A percentile compares a stretch with the other conserved stretches of the same genome.
Evolutionary conservation across 92 coral and sea anemone genomes (phyloP).

Genomic region (Epizoanthus illoricatus): DNA sequence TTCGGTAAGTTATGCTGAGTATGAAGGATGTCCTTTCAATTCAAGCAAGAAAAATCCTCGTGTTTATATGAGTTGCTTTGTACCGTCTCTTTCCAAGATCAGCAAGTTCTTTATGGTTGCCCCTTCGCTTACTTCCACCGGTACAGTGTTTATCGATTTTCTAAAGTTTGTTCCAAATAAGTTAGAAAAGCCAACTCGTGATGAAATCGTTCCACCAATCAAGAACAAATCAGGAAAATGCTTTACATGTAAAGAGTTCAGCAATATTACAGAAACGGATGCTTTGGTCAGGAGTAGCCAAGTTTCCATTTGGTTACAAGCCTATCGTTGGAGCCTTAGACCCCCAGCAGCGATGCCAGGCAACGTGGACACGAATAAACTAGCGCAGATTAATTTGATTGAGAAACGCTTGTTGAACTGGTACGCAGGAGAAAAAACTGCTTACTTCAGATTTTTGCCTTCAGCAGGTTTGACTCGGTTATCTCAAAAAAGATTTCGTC

Average conservation of each 20-base stretch:
- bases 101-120: constrained; percentile 17
- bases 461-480: neutral
- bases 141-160: constrained; percentile 15
- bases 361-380: neutral
- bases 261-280: constrained; percentile 27
- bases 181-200: constrained; percentile 13
- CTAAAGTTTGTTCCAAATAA: constrained; percentile 16
- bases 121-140: neutral
- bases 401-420: constrained; percentile 19
- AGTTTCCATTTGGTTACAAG: constrained; percentile 32
- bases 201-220: constrained; percentile 33
- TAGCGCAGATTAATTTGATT: neutral
- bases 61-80: constrained; percentile 24
- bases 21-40: constrained; percentile 23
- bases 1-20: constrained; percentile 38
- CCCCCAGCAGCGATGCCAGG: neutral
- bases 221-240: constrained; percentile 22
- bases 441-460: neutral
- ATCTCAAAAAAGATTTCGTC: neutral
- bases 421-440: constrained; percentile 17
- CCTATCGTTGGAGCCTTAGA: constrained; percentile 30
- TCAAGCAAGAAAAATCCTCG: neutral
- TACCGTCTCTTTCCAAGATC: constrained; percentile 5
- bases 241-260: constrained; percentile 8
- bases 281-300: constrained; percentile 23